phyloP scores from a whole-genome alignment of 2,888 invertebrate genomes.

The Eupithecia inturbata region DNA sequence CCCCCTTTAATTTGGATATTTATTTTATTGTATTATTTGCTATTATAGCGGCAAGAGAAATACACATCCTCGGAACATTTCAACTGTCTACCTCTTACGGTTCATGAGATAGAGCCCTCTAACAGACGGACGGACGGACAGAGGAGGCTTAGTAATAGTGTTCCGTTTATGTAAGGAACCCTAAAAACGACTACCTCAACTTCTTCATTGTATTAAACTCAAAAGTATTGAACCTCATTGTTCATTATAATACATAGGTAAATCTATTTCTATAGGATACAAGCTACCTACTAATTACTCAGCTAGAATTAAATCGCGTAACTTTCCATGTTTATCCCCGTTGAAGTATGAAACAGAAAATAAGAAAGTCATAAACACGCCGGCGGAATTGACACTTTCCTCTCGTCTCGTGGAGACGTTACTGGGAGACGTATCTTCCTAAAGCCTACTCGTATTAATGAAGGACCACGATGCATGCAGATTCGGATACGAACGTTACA shows the following conservation, averaged over 20 bases:
- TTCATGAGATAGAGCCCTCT: too few species aligned
- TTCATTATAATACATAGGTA: not conserved
- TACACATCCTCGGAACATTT: too few species aligned
- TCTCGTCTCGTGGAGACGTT: not conserved
- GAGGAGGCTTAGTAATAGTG: too few species aligned
- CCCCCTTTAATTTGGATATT: too few species aligned
- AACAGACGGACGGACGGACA: too few species aligned
- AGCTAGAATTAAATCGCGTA: not conserved
- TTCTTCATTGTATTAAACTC: too few species aligned
- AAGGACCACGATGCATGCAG: slow-evolving; percentile 1
- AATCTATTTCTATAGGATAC: not conserved
- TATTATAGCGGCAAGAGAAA: too few species aligned
- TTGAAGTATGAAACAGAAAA: not conserved
- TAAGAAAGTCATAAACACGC: not conserved
- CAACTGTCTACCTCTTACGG: too few species aligned
- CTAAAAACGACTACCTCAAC: too few species aligned
- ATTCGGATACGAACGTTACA: not conserved
- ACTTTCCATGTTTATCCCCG: not conserved
- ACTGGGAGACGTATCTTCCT: not conserved
- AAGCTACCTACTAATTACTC: not conserved
- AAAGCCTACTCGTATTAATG: not conserved
- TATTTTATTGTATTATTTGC: too few species aligned
- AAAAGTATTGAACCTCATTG: not conserved
- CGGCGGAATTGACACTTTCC: not conserved
- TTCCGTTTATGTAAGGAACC: too few species aligned